Percentiles rank a stretch among this genome's conserved stretches.
Evolutionary conservation across 2,888 invertebrate species (phyloP).

Genomic region (Elmis aenea): DNA sequence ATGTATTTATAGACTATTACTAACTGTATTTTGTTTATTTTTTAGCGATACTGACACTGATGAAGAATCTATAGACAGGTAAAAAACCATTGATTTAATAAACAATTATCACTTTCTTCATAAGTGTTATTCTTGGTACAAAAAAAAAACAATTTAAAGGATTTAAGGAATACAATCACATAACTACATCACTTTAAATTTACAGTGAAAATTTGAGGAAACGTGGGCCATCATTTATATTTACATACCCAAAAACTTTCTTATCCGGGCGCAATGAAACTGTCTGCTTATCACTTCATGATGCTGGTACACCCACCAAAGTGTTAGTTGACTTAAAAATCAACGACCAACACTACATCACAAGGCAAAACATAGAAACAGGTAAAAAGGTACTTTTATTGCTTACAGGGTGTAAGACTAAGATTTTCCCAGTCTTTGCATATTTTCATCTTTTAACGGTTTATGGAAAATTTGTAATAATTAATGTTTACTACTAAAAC

Average conservation of each 20-base stretch:
- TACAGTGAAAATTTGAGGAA: slow-evolving; percentile 16
- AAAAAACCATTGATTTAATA: no score
- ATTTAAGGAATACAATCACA: no score
- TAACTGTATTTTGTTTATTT: no score
- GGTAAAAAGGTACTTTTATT: slow-evolving; percentile 31
- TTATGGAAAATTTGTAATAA: background rate
- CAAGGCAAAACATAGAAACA: slow-evolving; percentile 32
- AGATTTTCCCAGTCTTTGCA: no score
- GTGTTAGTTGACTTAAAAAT: slow-evolving; percentile 38
- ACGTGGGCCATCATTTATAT: slow-evolving; percentile 35
- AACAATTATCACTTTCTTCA: no score
- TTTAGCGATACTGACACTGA: no score
- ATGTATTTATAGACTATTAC: no score
- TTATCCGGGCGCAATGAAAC: slow-evolving; percentile 39
- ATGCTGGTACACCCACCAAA: slow-evolving; percentile 30
- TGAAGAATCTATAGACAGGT: no score
- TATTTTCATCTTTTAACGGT: background rate
- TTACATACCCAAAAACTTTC: slow-evolving; percentile 39
- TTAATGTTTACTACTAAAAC: background rate
- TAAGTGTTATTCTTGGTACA: no score
- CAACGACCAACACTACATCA: slow-evolving; percentile 34
- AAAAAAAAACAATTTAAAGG: no score
- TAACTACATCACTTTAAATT: background rate
- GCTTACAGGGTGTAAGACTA: no score
- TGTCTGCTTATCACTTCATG: slow-evolving; percentile 39